A percentile compares a stretch with the other conserved stretches of the same genome.
phyloP scores from a whole-genome alignment of 2,888 invertebrate genomes.

The Thymelicus sylvestris region DNA sequence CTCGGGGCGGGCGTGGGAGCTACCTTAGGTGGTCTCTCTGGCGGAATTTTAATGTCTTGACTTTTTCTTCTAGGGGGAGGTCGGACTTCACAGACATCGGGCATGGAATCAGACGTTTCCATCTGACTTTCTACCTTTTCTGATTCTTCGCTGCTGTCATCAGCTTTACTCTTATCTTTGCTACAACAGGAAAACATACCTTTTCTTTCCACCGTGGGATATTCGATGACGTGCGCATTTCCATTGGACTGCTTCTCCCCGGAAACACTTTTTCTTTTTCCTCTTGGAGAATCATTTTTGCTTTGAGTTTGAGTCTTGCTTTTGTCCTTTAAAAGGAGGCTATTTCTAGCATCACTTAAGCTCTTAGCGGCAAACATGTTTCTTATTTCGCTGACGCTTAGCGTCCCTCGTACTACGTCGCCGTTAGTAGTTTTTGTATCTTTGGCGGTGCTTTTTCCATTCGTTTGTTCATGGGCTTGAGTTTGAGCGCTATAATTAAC shows the following conservation, averaged over 20 bases:
- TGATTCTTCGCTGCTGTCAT: constrained; percentile 76
- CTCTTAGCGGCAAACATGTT: constrained; percentile 80
- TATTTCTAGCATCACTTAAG: constrained; percentile 81
- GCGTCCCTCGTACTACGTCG: constrained; percentile 83
- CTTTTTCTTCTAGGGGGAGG: constrained; percentile 87
- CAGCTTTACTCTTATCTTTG: constrained; percentile 83
- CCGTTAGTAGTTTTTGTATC: constrained; percentile 70
- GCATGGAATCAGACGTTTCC: constrained; percentile 74
- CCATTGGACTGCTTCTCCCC: constrained; percentile 74
- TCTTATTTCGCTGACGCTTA: constrained; percentile 82
- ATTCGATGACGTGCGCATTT: constrained; percentile 86
- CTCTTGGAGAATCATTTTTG: constrained; percentile 76
- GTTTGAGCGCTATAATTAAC: constrained; percentile 72
- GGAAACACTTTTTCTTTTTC: constrained; percentile 72
- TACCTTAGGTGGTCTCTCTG: constrained; percentile 88
- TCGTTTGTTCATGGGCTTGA: constrained; percentile 66
- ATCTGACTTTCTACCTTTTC: constrained; percentile 66
- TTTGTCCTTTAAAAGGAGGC: constrained; percentile 78
- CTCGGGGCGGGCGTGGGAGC: constrained; percentile 78
- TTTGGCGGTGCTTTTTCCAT: constrained; percentile 50
- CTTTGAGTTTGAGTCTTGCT: constrained; percentile 61
- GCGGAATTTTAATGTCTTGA: constrained; percentile 83
- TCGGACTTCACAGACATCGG: constrained; percentile 81
- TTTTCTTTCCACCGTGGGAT: constrained; percentile 89
- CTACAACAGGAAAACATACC: constrained; percentile 90